Conservation (phyloP, 2,797 vertebrate species). For the Otus scops region DNA sequence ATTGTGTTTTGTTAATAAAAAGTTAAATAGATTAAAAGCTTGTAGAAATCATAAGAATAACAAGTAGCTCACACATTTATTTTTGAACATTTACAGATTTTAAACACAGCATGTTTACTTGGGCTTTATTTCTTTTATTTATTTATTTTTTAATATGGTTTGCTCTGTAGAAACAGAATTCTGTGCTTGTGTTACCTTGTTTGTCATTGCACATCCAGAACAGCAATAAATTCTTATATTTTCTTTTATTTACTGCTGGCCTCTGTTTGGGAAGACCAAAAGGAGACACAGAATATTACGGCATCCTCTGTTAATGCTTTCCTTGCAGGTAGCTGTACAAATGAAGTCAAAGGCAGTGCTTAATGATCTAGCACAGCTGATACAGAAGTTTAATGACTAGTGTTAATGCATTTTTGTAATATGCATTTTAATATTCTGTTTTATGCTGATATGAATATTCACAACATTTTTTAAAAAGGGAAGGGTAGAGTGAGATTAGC, state of each 20-base stretch:
- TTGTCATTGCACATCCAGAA: neutral
- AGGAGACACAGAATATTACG: neutral
- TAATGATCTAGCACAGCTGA: neutral
- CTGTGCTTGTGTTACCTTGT: neutral
- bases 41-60: constrained; percentile 5
- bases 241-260: neutral
- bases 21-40: constrained; percentile 15
- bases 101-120: neutral
- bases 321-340: neutral
- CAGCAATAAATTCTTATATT: neutral
- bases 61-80: neutral
- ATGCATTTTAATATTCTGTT: neutral
- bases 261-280: neutral
- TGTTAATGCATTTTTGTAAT: neutral
- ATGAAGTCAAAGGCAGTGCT: neutral
- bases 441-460: neutral
- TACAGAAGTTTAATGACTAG: neutral
- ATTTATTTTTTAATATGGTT: neutral
- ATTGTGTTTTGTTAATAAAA: constrained; percentile 55
- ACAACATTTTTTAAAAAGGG: neutral
- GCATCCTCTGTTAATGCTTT: neutral
- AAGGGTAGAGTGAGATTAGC: neutral
- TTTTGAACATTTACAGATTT: constrained; percentile 10
- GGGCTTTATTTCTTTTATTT: constrained; percentile 29
- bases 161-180: neutral